Conservation (phyloP, 2,113 vertebrate species). For the Oryctolagus cuniculus region mOryCun1.1 NC_091440.1:57036001-57036500, state of each 20-base stretch:
- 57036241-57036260: not conserved
- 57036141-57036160: not conserved
- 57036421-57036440: not conserved
- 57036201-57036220: not conserved
- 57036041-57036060: not conserved
- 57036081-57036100: not conserved
- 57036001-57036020: not conserved
- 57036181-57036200: not conserved
- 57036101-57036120: not conserved
- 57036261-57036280: not conserved
- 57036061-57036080: not conserved
- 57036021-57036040: not conserved
- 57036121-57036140: not conserved
- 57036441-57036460: no score
- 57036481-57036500: no score
- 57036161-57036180: not conserved
- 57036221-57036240: not conserved
- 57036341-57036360: not conserved
- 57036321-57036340: no score
- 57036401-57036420: not conserved
- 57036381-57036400: not conserved
- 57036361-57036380: not conserved
- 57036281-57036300: not conserved
- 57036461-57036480: no score
- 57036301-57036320: no score